A percentile compares a stretch with the other conserved stretches of the same genome.
Conservation (phyloP, 2,888 invertebrate species). For the Limulus polyphemus region DNA sequence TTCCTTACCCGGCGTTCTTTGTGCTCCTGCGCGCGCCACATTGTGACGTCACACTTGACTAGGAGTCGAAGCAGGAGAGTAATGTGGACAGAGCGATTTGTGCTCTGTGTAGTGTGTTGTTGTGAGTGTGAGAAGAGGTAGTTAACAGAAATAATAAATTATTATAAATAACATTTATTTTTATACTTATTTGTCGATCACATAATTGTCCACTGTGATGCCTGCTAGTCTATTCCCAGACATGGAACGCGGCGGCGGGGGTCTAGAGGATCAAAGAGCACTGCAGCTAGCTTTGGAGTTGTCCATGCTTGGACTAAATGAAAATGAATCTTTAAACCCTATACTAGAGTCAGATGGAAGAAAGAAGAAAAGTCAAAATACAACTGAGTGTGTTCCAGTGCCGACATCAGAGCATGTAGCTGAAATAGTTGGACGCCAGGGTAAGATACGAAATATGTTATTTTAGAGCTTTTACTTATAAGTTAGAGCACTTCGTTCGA, state of each 20-base stretch:
- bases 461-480: too few relatives aligned
- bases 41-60: too few relatives aligned
- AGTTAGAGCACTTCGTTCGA: too few relatives aligned
- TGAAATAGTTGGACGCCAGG: conserved; percentile 99
- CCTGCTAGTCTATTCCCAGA: conserved; percentile 70
- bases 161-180: too few relatives aligned
- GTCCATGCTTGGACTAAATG: conserved; percentile 66
- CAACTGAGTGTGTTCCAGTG: conserved; percentile 98
- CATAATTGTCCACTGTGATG: conserved; percentile 42
- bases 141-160: too few relatives aligned
- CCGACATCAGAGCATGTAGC: conserved; percentile 99
- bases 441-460: conserved; percentile 45
- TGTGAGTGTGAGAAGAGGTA: too few relatives aligned
- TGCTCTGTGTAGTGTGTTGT: too few relatives aligned
- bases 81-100: too few relatives aligned
- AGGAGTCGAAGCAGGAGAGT: too few relatives aligned
- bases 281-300: conserved; percentile 81
- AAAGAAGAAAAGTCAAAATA: conserved; percentile 88
- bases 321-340: conserved; percentile 29
- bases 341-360: conserved; percentile 46
- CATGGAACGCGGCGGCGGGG: conserved; percentile 52
- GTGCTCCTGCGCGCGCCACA: too few relatives aligned
- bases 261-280: conserved; percentile 69
- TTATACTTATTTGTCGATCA: too few relatives aligned
- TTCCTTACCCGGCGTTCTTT: too few relatives aligned